phyloP scores from a whole-genome alignment of 2,888 invertebrate species.

The Zelleria hepariella region DNA sequence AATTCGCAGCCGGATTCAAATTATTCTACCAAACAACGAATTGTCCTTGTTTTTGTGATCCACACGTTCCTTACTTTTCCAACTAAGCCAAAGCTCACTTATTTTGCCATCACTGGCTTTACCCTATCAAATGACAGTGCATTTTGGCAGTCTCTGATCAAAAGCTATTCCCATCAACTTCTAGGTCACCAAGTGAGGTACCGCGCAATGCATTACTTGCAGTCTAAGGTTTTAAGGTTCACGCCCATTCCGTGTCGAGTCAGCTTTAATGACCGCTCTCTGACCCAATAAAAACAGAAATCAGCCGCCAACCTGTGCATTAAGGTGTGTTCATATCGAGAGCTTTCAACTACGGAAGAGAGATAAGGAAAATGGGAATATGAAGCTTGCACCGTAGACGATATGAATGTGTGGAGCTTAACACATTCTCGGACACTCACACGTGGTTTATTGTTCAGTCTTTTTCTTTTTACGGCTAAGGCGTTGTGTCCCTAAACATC shows the following conservation, averaged over 20 bases:
- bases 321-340: background rate
- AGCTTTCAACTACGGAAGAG: background rate
- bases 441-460: too few species aligned
- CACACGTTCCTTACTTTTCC: background rate
- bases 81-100: background rate
- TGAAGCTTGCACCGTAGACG: too few species aligned
- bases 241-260: conserved; percentile 49
- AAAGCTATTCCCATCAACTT: background rate
- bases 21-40: background rate
- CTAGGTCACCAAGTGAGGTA: background rate
- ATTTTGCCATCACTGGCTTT: background rate
- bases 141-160: background rate
- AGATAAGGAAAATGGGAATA: background rate
- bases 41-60: background rate
- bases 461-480: too few species aligned
- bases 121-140: background rate
- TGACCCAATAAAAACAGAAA: conserved; percentile 16
- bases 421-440: too few species aligned
- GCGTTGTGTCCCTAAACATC: too few species aligned
- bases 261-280: conserved; percentile 31
- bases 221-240: conserved; percentile 30
- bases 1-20: background rate
- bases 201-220: conserved; percentile 29
- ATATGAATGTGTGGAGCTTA: too few species aligned
- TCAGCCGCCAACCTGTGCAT: conserved; percentile 2